Conservation (phyloP, 2,113 vertebrate species). For the Athene cunicularia region DNA sequence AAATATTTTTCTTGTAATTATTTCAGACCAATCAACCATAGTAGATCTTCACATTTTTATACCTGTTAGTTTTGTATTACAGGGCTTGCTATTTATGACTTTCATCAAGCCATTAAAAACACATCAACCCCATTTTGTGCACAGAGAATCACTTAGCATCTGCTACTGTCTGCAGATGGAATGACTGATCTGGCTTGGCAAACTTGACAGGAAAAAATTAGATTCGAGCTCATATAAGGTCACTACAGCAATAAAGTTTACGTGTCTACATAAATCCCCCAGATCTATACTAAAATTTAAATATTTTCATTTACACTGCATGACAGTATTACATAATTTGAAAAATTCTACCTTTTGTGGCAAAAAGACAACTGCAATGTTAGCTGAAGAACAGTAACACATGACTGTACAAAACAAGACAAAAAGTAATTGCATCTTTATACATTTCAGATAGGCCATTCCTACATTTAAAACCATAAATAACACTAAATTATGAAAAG, state of each 20-base stretch:
- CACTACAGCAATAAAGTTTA: not conserved
- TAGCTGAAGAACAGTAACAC: constrained; percentile 31
- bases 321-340: not conserved
- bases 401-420: constrained; percentile 10
- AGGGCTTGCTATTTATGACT: constrained; percentile 8
- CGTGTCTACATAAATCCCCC: not conserved
- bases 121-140: not conserved
- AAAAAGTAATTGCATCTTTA: constrained; percentile 21
- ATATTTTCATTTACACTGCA: not conserved
- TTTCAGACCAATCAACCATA: not conserved
- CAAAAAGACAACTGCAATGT: not conserved
- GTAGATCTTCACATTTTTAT: not conserved
- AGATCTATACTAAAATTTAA: not conserved
- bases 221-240: not conserved
- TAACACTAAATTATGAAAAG: constrained; percentile 37
- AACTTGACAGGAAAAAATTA: not conserved
- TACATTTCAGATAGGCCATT: constrained; percentile 23
- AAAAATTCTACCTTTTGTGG: not conserved
- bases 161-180: not conserved
- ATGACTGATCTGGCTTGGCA: not conserved
- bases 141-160: constrained; percentile 12
- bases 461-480: not conserved
- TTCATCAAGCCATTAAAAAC: constrained; percentile 39
- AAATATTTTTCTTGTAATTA: not conserved
- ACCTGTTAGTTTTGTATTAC: not conserved